A percentile compares a stretch with the other conserved stretches of the same genome.
Conservation (phyloP, 2,888 invertebrate genomes). For the Drosophila pseudotalamancana region DNA sequence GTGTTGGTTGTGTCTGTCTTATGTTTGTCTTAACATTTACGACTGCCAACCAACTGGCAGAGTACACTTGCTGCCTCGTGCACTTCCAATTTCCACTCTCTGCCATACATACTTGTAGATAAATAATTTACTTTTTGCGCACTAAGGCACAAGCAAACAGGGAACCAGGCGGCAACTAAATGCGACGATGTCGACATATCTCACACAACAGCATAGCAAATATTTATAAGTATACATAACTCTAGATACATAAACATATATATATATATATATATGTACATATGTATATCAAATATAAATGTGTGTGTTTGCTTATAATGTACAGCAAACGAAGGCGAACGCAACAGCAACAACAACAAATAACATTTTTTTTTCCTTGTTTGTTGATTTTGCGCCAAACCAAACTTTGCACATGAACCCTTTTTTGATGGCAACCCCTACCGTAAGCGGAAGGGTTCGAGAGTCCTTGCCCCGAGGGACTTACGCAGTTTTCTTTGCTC, state of each 20-base stretch:
- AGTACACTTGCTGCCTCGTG: constrained; percentile 6
- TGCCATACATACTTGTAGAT: constrained; percentile 67
- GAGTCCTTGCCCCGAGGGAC: constrained; percentile 25
- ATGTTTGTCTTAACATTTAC: constrained; percentile 77
- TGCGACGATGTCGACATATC: constrained; percentile 68
- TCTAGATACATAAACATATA: constrained; percentile 24
- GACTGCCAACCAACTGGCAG: constrained; percentile 32
- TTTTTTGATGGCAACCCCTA: constrained; percentile 32
- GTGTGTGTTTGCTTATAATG: constrained; percentile 73
- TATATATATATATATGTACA: constrained; percentile 14
- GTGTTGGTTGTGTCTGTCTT: constrained; percentile 53
- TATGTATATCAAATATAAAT: constrained; percentile 26
- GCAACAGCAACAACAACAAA: constrained; percentile 29
- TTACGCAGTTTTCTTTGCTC: constrained; percentile 60
- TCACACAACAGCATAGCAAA: constrained; percentile 64
- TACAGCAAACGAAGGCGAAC: constrained; percentile 30
- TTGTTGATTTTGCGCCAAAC: constrained; percentile 72
- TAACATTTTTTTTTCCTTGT: constrained; percentile 42
- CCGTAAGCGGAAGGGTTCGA: constrained; percentile 28
- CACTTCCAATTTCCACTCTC: constrained; percentile 66
- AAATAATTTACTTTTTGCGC: constrained; percentile 81
- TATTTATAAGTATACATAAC: constrained; percentile 64
- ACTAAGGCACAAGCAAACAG: constrained; percentile 77
- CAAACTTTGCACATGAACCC: constrained; percentile 73
- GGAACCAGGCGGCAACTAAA: constrained; percentile 46